Conservation (phyloP, 2,113 vertebrate genomes). For the Nycticorax nycticorax region DNA sequence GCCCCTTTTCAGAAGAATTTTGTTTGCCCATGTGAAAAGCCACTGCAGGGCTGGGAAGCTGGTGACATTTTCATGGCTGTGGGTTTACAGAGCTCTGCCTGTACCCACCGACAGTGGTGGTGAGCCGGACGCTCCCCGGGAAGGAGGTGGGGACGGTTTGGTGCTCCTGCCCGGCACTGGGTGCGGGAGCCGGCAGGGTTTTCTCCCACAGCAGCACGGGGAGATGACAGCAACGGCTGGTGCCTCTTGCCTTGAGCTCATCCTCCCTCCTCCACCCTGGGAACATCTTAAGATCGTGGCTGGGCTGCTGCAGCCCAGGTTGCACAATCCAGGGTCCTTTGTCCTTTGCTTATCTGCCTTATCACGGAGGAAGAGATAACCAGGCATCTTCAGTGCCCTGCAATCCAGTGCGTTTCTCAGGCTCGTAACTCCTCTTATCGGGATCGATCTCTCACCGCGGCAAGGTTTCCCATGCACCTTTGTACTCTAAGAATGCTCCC, state of each 20-base stretch:
- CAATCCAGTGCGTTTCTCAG: slow-evolving; percentile 51
- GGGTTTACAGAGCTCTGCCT: not conserved
- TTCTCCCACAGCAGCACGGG: fast-evolving
- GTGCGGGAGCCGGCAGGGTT: fast-evolving
- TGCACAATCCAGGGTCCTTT: slow-evolving; percentile 32
- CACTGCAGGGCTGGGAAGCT: fast-evolving
- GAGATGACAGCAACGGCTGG: not conserved
- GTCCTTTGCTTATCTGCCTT: slow-evolving; percentile 66
- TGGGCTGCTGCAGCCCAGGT: not conserved
- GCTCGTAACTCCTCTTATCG: slow-evolving; percentile 62
- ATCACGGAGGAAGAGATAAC: slow-evolving; percentile 46
- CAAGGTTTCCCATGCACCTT: slow-evolving; percentile 75
- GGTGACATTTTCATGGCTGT: not conserved
- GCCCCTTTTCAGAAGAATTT: not conserved
- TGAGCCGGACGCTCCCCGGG: fast-evolving
- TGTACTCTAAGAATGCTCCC: slow-evolving; percentile 72
- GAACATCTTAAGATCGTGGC: slow-evolving; percentile 18
- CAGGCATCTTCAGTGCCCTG: slow-evolving; percentile 33
- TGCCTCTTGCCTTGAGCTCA: not conserved
- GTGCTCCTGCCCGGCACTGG: not conserved
- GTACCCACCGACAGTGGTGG: fast-evolving
- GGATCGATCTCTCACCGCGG: slow-evolving; percentile 40
- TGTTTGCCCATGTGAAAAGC: not conserved
- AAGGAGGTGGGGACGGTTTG: not conserved
- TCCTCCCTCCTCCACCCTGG: not conserved